Evolutionary conservation across 2,113 vertebrate genomes (phyloP).

Genomic region (Megaptera novaeangliae): DNA sequence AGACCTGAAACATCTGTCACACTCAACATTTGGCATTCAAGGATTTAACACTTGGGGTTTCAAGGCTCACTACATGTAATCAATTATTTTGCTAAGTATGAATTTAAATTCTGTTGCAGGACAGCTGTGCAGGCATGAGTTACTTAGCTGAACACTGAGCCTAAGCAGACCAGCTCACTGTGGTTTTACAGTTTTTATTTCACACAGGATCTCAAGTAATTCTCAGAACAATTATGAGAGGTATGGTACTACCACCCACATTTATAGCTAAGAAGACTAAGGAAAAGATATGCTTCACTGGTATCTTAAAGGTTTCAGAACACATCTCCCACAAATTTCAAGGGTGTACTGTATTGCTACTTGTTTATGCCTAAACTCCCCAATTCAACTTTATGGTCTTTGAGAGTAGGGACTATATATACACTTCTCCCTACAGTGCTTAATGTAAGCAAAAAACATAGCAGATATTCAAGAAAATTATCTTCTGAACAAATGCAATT

Average conservation of each 20-base stretch:
- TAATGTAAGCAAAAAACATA: background rate
- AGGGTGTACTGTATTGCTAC: background rate
- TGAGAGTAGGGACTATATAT: background rate
- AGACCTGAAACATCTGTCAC: background rate
- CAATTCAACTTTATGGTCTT: background rate
- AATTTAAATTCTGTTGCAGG: background rate
- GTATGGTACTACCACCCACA: background rate
- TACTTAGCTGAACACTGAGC: background rate
- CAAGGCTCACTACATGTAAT: background rate
- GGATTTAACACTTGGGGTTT: background rate
- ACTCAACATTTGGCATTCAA: background rate
- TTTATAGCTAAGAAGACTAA: background rate
- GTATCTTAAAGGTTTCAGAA: background rate
- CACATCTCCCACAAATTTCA: background rate
- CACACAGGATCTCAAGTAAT: background rate
- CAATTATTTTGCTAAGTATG: background rate
- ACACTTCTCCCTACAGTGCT: background rate
- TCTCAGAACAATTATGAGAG: background rate
- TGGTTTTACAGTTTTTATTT: background rate
- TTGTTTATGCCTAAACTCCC: background rate
- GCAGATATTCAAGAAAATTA: conserved; percentile 15
- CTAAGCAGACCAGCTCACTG: background rate
- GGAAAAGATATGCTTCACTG: background rate
- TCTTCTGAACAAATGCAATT: background rate
- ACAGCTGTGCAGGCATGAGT: background rate